Conservation (phyloP, 2,888 invertebrate species). For the Cosmorhoe ocellata region DNA sequence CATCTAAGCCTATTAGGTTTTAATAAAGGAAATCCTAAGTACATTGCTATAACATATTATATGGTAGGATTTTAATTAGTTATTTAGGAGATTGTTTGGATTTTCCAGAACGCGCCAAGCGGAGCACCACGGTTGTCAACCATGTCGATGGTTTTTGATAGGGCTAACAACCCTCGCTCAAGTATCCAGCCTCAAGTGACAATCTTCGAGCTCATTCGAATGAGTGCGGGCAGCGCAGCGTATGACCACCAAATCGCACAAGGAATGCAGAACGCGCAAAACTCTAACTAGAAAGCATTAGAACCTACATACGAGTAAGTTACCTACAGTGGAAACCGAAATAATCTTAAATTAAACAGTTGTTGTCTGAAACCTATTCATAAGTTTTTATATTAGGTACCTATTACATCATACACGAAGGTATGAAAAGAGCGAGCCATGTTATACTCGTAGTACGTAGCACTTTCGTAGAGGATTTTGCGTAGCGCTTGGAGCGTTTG, state of each 20-base stretch:
- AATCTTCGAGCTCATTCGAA: slow-evolving; percentile 45
- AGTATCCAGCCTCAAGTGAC: slow-evolving; percentile 51
- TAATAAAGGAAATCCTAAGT: no score
- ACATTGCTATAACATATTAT: no score
- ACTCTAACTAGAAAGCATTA: background rate
- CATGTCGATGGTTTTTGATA: slow-evolving; percentile 34
- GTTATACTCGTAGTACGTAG: background rate
- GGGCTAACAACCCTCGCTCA: slow-evolving; percentile 33
- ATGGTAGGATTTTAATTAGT: no score
- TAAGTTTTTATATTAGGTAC: no score
- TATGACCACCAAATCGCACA: slow-evolving; percentile 15
- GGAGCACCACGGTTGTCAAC: slow-evolving; percentile 34
- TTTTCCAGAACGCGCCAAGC: background rate
- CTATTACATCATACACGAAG: no score
- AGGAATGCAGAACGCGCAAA: background rate
- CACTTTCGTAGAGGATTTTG: slow-evolving; percentile 3
- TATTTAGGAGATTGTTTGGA: no score
- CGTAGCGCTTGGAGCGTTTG: slow-evolving; percentile 10
- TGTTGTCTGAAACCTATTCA: no score
- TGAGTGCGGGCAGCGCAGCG: slow-evolving; percentile 34
- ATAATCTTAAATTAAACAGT: no score
- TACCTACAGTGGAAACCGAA: no score
- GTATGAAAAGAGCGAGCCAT: no score
- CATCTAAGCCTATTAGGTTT: no score
- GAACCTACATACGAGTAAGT: no score